These are phyloP conservation scores for Pseudoips prasinana DNA, from an alignment of 2,888 invertebrate species.

Conservation along the genomic window DNA sequence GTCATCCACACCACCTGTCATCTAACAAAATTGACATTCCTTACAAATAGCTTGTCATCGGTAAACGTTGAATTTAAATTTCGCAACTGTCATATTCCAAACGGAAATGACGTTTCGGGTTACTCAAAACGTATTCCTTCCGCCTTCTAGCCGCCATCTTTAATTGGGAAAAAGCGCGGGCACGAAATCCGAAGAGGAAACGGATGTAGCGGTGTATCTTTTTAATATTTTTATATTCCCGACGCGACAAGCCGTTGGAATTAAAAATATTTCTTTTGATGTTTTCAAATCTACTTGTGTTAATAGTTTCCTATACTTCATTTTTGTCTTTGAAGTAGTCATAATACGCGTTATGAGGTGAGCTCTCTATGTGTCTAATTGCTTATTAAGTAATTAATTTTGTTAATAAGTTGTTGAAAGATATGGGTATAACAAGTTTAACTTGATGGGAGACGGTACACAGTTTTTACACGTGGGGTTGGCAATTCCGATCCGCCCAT, in stretches of 20 bases:
- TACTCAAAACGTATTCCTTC: constrained; percentile 40
- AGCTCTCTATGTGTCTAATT: constrained; percentile 20
- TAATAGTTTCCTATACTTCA: constrained; percentile 54
- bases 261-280: constrained; percentile 74
- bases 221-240: constrained; percentile 74
- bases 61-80: constrained; percentile 31
- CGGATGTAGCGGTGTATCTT: constrained; percentile 72
- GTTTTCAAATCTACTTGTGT: constrained; percentile 44
- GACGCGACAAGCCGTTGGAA: constrained; percentile 56
- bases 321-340: constrained; percentile 56
- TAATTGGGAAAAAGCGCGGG: constrained; percentile 48
- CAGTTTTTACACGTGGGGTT: too few relatives aligned
- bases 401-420: constrained; percentile 17
- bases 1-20: not conserved
- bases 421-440: not conserved
- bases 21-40: constrained; percentile 17
- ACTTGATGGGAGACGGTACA: too few relatives aligned
- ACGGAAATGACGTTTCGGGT: constrained; percentile 33
- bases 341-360: constrained; percentile 11
- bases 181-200: constrained; percentile 63
- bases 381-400: constrained; percentile 32
- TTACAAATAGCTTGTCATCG: constrained; percentile 24
- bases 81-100: constrained; percentile 34
- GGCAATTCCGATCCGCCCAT: too few relatives aligned
- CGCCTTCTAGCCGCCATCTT: constrained; percentile 43